phyloP scores from a whole-genome alignment of 2,888 invertebrate species.

The Platerodrilus igneus region DNA sequence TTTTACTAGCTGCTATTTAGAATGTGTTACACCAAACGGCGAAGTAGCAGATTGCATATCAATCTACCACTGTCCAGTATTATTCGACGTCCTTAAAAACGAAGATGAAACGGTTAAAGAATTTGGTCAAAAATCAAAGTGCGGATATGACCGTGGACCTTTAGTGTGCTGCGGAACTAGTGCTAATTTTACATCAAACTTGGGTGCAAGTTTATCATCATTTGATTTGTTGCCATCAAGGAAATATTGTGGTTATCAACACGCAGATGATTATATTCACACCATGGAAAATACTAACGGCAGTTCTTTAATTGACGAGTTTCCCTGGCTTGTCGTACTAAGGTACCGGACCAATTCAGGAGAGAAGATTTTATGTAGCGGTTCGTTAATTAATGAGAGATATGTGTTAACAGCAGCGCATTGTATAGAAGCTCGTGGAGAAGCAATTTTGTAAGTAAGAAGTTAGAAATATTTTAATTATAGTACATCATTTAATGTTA shows the following conservation, averaged over 20 bases:
- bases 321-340: conserved; percentile 6
- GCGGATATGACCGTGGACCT: conserved; percentile 49
- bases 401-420: conserved; percentile 7
- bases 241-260: conserved; percentile 6
- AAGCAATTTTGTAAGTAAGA: too few species aligned
- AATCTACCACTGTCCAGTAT: conserved; percentile 45
- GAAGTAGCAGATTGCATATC: conserved; percentile 44
- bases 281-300: neutral
- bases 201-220: too few species aligned
- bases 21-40: conserved; percentile 47
- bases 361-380: conserved; percentile 1
- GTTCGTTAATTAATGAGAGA: neutral
- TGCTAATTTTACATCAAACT: too few species aligned
- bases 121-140: conserved; percentile 48
- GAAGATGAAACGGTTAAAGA: conserved; percentile 4
- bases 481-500: too few species aligned
- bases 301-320: conserved; percentile 7
- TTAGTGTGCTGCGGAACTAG: conserved; percentile 47
- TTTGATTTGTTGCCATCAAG: too few species aligned
- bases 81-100: conserved; percentile 40
- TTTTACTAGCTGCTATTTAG: too few species aligned
- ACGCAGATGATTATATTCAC: conserved; percentile 5
- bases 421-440: too few species aligned
- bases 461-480: too few species aligned
- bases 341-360: conserved; percentile 2